These are phyloP conservation scores for Acleris holmiana DNA, from an alignment of 2,888 invertebrate species.

Conservation along the genomic window DNA sequence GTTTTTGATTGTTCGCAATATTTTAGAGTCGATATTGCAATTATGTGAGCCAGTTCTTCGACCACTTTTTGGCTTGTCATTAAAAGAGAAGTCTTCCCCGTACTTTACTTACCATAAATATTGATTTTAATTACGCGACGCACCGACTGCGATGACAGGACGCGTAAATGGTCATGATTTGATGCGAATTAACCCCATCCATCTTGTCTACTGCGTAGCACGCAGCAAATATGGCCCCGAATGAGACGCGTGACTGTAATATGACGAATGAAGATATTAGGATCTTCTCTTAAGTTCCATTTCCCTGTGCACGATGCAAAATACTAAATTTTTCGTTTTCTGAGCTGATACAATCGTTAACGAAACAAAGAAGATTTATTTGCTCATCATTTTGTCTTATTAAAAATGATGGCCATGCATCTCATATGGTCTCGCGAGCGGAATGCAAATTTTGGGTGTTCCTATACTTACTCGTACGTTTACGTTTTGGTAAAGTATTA, in stretches of 20 bases:
- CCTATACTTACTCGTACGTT: background rate
- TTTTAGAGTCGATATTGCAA: too few species aligned
- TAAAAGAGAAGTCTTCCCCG: too few species aligned
- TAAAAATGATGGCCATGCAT: conserved; percentile 62
- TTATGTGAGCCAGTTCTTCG: too few species aligned
- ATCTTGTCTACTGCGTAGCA: conserved; percentile 25
- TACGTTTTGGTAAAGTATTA: conserved; percentile 21
- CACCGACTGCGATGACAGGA: conserved; percentile 50
- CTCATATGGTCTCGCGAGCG: conserved; percentile 44
- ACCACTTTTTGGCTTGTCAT: too few species aligned
- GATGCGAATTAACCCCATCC: conserved; percentile 46
- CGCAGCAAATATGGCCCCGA: conserved; percentile 27
- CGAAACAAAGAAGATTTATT: conserved; percentile 67
- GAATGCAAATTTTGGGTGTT: conserved; percentile 47
- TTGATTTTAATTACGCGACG: conserved; percentile 65
- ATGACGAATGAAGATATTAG: conserved; percentile 10
- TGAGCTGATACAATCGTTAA: conserved; percentile 64
- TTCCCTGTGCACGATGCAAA: conserved; percentile 49
- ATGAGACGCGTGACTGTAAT: conserved; percentile 14
- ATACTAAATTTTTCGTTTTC: conserved; percentile 49
- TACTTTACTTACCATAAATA: too few species aligned
- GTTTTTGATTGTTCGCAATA: too few species aligned
- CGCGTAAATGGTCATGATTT: conserved; percentile 52
- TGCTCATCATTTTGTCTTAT: conserved; percentile 69
- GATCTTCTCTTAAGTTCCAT: background rate